Percentiles rank a stretch among this genome's conserved stretches.
Evolutionary conservation across 2,113 vertebrate genomes (phyloP).

Genomic region (Psephotus haematonotus): DNA sequence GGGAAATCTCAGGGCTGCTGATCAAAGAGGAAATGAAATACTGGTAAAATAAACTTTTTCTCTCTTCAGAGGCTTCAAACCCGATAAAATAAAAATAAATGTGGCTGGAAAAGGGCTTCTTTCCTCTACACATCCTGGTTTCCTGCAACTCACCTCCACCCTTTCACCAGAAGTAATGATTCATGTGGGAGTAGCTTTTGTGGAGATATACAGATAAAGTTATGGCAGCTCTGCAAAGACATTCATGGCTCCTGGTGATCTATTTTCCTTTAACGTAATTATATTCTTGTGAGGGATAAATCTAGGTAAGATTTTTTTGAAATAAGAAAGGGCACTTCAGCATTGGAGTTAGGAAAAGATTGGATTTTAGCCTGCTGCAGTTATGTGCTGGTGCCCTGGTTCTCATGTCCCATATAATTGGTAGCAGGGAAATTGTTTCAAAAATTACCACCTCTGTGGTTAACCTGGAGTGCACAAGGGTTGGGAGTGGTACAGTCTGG

Average conservation of each 20-base stretch:
- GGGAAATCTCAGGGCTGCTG: background rate
- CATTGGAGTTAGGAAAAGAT: background rate
- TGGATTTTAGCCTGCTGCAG: background rate
- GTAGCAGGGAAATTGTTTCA: constrained; percentile 28
- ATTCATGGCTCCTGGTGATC: constrained; percentile 50
- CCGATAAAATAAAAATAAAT: constrained; percentile 23
- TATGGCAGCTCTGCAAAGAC: constrained; percentile 43
- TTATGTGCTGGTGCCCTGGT: background rate
- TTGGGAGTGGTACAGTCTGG: background rate
- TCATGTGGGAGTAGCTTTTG: constrained; percentile 1
- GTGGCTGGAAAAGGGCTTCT: constrained; percentile 9
- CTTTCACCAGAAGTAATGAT: background rate
- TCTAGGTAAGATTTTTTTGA: background rate
- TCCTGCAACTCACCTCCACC: background rate
- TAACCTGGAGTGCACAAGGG: constrained; percentile 30
- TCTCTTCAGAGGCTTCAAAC: constrained; percentile 3
- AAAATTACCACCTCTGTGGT: background rate
- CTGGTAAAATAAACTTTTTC: constrained; percentile 18
- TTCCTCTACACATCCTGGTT: background rate
- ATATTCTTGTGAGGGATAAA: constrained; percentile 65
- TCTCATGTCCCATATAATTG: constrained; percentile 18
- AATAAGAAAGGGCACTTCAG: background rate
- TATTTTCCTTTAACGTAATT: constrained; percentile 71
- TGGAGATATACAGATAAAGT: constrained; percentile 33
- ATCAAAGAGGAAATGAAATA: constrained; percentile 13